Evolutionary conservation across 2,888 invertebrate species (phyloP), one percentile per base, ranked within the genome.

Genomic region (Eudemis profundana): DNA sequence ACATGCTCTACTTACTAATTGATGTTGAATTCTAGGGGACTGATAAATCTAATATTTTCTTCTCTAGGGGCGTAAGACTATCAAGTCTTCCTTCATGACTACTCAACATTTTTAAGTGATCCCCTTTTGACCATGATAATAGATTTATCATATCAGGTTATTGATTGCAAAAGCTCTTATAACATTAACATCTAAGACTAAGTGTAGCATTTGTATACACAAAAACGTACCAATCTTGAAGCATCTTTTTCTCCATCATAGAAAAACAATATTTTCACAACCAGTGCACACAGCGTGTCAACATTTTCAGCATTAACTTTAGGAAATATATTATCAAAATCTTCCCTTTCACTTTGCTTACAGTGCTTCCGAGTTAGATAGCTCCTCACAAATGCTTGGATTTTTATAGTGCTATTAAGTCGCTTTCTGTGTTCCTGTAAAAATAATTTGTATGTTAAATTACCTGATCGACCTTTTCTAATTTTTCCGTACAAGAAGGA

Each of bases 361-460:
- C 94, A 93, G 42, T 93, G 93, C 81, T 95, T 95, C 27, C 97
- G 92, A 38, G 93, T 92, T 21, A 97, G 87, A 75, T 95, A 97
- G 72, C 97, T 96, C 67, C 97, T 92, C 5, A 95, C 94, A 84
- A 94, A 95, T 0, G 97, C 96, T 85, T 98, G 98, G 66, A 98
- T 95, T 78, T 95, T 94, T 70, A 96, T 93, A 12, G 97, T 95
- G 79, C 97, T 96, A 74, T 95, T 94, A 33, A 95, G 92, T 76
- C 95, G 95, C 75, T 94, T 93, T 67, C 97, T 94, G 71, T 95
- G 93, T 79, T 97, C 95, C 95, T 92, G 74, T 36, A 78, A 80
- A 40, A 57, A 93, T 74, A 66, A 85, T 78, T 60, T 61, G 4
- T 44, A 69, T 17, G 8, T 10, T 49, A 12, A 40, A 38, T 17